Percentiles rank a stretch among this genome's conserved stretches.
Conservation (phyloP, 2,797 vertebrate species). For the Neopelma chrysocephalum region DNA sequence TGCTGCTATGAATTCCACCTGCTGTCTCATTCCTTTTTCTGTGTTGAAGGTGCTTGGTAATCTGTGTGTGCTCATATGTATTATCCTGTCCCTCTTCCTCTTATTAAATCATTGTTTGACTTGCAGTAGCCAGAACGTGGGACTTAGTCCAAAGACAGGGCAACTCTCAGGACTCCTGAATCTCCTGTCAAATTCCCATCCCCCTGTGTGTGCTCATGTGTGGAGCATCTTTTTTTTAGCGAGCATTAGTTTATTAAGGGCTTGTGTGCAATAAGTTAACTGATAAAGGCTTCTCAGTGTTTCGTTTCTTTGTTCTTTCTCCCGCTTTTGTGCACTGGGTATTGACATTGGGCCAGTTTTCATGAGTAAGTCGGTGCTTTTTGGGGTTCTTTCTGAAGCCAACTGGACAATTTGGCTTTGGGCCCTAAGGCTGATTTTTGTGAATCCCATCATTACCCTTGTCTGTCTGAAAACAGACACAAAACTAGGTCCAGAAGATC, state of each 20-base stretch:
- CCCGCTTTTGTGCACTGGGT: background rate
- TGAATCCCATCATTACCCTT: background rate
- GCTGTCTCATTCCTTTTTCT: background rate
- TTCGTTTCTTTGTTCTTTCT: background rate
- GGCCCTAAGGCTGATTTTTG: background rate
- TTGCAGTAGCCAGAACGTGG: background rate
- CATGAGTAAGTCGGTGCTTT: background rate
- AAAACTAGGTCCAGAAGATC: background rate
- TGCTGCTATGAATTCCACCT: background rate
- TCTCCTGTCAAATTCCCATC: background rate
- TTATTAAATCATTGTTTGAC: background rate
- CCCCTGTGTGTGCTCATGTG: background rate
- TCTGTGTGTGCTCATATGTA: background rate
- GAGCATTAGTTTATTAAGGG: background rate
- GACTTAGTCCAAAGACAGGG: background rate
- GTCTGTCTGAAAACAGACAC: background rate
- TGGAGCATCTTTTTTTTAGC: background rate
- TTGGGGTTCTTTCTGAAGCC: background rate
- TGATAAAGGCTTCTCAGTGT: background rate
- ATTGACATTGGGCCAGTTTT: background rate
- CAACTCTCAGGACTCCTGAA: background rate
- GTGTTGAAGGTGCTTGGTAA: background rate
- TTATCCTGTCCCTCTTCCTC: no score
- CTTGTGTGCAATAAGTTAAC: background rate
- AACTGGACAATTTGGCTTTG: background rate